These are phyloP conservation scores for Drosophila acutilabella DNA, from an alignment of 2,888 invertebrate species.

Conservation along the genomic window DNA sequence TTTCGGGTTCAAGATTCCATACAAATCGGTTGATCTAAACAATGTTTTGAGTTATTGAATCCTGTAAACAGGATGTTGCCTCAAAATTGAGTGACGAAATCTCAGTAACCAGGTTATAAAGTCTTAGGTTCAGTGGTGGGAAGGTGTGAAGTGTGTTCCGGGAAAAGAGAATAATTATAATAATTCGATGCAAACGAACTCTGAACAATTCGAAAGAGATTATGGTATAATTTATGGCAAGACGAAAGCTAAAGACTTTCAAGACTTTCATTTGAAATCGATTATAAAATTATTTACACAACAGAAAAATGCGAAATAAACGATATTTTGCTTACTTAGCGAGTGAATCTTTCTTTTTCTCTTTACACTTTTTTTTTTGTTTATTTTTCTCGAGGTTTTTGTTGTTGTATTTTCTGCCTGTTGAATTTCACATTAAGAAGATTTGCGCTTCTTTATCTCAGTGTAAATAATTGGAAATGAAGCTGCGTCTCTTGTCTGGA, in stretches of 20 bases:
- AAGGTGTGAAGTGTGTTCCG: constrained; percentile 7
- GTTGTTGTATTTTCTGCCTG: constrained; percentile 41
- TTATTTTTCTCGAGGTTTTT: not conserved
- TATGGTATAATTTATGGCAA: constrained; percentile 60
- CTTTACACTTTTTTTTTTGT: not conserved
- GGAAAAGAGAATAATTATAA: constrained; percentile 25
- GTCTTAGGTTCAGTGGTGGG: no score
- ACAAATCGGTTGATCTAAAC: constrained; percentile 20
- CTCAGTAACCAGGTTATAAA: not conserved
- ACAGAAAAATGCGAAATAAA: constrained; percentile 22
- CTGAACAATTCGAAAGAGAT: constrained; percentile 44
- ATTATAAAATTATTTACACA: constrained; percentile 53
- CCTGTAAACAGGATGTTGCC: constrained; percentile 73
- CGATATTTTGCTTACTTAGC: constrained; percentile 15
- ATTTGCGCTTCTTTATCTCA: constrained; percentile 62
- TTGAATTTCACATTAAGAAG: constrained; percentile 60
- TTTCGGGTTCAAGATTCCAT: constrained; percentile 27
- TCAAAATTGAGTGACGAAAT: constrained; percentile 59
- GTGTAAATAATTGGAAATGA: constrained; percentile 65
- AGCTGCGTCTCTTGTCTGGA: constrained; percentile 29
- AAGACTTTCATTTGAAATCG: constrained; percentile 53
- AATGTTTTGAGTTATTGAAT: constrained; percentile 59
- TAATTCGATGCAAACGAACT: constrained; percentile 37
- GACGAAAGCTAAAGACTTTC: constrained; percentile 27
- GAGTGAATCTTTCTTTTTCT: constrained; percentile 9